Conservation (phyloP, 2,888 invertebrate genomes). For the Thyatira batis region DNA sequence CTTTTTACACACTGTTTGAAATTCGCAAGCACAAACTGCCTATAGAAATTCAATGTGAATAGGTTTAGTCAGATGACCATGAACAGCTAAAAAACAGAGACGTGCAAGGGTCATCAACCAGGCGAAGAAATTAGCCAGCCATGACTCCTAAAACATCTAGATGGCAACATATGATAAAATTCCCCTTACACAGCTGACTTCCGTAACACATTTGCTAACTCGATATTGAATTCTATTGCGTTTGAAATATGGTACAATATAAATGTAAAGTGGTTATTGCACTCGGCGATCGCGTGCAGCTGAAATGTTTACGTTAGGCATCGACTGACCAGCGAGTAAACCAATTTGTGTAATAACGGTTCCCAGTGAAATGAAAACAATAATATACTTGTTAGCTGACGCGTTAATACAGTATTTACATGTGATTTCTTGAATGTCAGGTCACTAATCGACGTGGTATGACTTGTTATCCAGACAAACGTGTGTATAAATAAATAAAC, state of each 20-base stretch:
- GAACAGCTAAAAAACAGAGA: background rate
- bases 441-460: conserved; percentile 16
- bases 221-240: background rate
- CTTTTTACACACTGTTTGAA: background rate
- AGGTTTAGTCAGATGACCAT: background rate
- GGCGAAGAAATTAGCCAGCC: background rate
- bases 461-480: too few species aligned
- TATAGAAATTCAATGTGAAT: background rate
- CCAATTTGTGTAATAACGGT: conserved; percentile 25
- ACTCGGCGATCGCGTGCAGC: conserved; percentile 36
- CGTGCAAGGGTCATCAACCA: background rate
- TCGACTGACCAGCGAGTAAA: conserved; percentile 21
- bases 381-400: background rate
- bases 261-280: conserved; percentile 26
- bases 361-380: background rate
- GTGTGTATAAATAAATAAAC: too few species aligned
- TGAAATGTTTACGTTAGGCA: conserved; percentile 25
- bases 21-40: background rate
- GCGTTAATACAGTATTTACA: background rate
- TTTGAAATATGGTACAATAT: background rate
- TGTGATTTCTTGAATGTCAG: conserved; percentile 1
- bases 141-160: background rate
- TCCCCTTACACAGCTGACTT: background rate
- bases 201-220: background rate
- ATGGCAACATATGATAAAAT: background rate